phyloP scores from a whole-genome alignment of 2,113 vertebrate genomes.

The Catharus fuscescens region DNA sequence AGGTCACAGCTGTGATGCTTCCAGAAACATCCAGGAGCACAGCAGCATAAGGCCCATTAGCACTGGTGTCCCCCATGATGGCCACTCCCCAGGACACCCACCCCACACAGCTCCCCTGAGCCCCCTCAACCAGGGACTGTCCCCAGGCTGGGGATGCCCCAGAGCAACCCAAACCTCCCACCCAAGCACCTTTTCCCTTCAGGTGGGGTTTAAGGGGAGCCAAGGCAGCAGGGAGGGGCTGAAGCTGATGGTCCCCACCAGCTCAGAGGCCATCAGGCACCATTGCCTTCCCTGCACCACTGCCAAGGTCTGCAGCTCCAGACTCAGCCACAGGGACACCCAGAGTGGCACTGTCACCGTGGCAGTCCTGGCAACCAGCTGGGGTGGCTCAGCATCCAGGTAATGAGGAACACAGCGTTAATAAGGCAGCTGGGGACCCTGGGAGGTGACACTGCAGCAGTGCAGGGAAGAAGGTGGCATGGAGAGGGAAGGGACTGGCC shows the following conservation, averaged over 20 bases:
- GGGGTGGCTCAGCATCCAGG: neutral
- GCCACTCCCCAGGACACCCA: neutral
- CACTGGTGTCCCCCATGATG: neutral
- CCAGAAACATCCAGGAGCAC: neutral
- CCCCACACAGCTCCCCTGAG: neutral
- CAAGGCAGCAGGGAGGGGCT: neutral
- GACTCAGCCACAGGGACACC: neutral
- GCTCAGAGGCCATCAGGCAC: accelerated
- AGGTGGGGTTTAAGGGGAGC: neutral
- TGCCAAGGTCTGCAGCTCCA: neutral
- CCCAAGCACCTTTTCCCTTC: neutral
- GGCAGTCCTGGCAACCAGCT: neutral
- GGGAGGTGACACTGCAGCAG: neutral
- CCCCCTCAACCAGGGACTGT: neutral
- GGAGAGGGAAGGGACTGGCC: neutral
- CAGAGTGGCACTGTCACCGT: neutral
- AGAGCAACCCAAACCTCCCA: neutral
- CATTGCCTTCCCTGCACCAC: accelerated
- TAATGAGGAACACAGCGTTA: neutral
- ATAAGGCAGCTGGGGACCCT: neutral
- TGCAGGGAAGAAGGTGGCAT: neutral
- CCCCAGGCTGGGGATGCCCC: neutral
- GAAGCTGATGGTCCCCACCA: neutral
- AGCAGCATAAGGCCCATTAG: neutral
- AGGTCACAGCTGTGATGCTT: neutral